phyloP scores from a whole-genome alignment of 1,140 invertebrate species.

The Thrips palmi region DNA sequence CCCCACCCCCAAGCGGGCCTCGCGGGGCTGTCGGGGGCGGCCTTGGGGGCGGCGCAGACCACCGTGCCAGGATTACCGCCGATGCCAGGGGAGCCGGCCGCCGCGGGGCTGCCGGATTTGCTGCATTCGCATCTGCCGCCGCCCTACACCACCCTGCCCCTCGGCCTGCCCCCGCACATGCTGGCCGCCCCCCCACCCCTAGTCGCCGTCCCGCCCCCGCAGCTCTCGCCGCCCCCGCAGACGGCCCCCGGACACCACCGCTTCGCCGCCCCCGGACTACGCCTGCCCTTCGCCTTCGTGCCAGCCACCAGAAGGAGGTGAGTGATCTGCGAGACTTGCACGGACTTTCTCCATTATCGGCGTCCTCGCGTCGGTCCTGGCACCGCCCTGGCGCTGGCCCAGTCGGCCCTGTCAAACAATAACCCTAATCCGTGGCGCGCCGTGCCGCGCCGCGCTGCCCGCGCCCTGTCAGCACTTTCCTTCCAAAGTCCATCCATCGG shows the following conservation, averaged over 20 bases:
- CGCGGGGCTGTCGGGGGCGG: too few species aligned
- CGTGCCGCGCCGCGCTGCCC: too few species aligned
- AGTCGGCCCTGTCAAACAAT: too few species aligned
- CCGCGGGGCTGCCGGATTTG: conserved; percentile 27
- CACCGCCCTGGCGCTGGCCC: too few species aligned
- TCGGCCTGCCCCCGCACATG: conserved; percentile 14
- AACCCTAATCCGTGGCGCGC: too few species aligned
- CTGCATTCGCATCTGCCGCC: conserved; percentile 30
- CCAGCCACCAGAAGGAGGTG: conserved; percentile 16
- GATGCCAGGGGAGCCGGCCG: conserved; percentile 5
- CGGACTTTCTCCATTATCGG: too few species aligned
- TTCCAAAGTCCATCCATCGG: too few species aligned
- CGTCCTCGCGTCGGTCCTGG: too few species aligned
- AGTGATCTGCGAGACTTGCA: too few species aligned
- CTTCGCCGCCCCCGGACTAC: conserved; percentile 11
- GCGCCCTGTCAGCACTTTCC: too few species aligned
- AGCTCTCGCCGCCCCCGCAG: conserved; percentile 6
- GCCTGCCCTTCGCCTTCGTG: conserved; percentile 16
- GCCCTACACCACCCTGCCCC: conserved; percentile 24
- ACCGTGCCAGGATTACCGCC: not conserved
- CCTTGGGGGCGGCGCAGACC: too few species aligned
- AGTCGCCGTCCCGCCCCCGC: conserved; percentile 7
- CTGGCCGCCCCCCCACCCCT: conserved; percentile 12
- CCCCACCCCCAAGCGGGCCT: conserved; percentile 8
- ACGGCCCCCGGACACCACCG: not conserved